Conservation (phyloP, 2,113 vertebrate species). For the Pituophis catenifer region DNA sequence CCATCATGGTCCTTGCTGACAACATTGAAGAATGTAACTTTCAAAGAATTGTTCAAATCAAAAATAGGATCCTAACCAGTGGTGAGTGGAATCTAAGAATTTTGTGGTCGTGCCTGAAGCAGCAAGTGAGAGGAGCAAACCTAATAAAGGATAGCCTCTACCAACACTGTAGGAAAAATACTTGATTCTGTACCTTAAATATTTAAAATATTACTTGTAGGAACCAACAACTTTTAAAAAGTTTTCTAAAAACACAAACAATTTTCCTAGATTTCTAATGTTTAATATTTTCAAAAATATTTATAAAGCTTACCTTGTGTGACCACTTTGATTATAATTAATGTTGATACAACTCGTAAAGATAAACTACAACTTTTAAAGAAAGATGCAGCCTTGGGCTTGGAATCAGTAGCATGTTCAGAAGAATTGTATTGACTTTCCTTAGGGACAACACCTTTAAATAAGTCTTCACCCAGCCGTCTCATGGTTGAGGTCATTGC, state of each 20-base stretch:
- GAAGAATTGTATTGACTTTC: constrained; percentile 31
- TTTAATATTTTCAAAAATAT: background rate
- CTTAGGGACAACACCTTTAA: constrained; percentile 68
- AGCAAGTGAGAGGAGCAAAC: background rate
- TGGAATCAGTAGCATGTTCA: constrained; percentile 56
- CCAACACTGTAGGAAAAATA: background rate
- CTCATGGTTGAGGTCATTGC: constrained; percentile 79
- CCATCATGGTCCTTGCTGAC: background rate
- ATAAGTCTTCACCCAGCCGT: constrained; percentile 81
- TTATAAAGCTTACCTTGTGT: constrained; percentile 77
- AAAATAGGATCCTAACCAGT: background rate
- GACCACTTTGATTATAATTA: constrained; percentile 84
- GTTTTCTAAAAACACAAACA: background rate
- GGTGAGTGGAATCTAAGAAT: background rate
- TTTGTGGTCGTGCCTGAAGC: background rate
- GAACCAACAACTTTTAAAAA: background rate
- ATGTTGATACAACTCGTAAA: constrained; percentile 77
- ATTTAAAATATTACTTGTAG: background rate
- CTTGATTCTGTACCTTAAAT: background rate
- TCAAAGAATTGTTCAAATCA: background rate
- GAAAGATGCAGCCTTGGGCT: constrained; percentile 67
- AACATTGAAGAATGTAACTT: background rate
- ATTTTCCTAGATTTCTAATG: background rate
- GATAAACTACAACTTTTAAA: constrained; percentile 78
- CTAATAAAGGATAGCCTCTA: background rate